Base-by-base conservation (phyloP, 1,140 invertebrate genomes). In the Papilio polyxenes region DNA sequence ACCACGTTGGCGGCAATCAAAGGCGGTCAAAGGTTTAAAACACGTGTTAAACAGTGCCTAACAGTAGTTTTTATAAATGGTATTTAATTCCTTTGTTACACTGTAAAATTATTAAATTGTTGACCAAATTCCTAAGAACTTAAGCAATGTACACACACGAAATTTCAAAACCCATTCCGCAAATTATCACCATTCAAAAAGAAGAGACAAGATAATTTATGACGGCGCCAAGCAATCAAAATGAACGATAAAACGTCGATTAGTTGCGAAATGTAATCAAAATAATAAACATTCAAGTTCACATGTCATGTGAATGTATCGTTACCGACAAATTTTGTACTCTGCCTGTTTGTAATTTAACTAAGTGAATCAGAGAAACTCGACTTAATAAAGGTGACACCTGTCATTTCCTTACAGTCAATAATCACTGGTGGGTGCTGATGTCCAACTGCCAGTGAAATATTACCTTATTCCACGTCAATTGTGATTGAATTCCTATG, bases 171-270 rank as follows among this genome's bases (percentile, higher is more conserved):
- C 9, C 17, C 65, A 40, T 72, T 65, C 13, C 13, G 13, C 62
- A 65, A 37, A 65, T 65, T 37, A 37, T 11, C 31, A 37, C 11
- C 11, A 37, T 37, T 72, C 5, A 72, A 72, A 31, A 40, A 37
- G 65, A 56, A 17, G 53, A 72, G 65, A 72, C 31, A 72, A 72
- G 31, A 72, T 72, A 72, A 72, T 72, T 72, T 72, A 72, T 37
- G 5, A 72, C 13, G 65, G 65, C 65, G 65, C 65, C 65, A 72
- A 72, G 31, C 65, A 37, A 37, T 69, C 23, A 11, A 37, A 31
- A 69, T 31, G 23, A 2, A 72, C 13, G 62, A 72, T 72, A 72
- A 72, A 65, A 31, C 13, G 65, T 31, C 9, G 31, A 7, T 72
- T 72, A 72, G 65, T 72, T 31, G 23, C 65, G 65, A 72, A 37